Conservation (phyloP, 2,113 vertebrate species). For the Toxotes chatareus region DNA sequence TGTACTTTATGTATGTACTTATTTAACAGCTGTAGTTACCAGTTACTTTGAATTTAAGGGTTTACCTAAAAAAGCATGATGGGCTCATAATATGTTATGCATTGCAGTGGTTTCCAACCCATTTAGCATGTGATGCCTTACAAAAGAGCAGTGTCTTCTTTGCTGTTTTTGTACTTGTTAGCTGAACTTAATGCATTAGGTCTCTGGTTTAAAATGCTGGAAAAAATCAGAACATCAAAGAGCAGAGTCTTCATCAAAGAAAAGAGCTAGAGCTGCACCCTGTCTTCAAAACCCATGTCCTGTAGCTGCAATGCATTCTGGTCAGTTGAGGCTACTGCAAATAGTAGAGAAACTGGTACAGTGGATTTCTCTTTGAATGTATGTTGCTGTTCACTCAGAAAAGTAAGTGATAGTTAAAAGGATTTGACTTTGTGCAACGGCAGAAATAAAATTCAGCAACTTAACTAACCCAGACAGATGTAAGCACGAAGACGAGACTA, state of each 20-base stretch:
- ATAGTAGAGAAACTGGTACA: no score
- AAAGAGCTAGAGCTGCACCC: background rate
- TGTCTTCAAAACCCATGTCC: background rate
- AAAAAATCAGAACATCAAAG: no score
- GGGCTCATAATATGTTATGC: background rate
- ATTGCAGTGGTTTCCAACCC: no score
- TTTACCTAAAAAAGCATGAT: no score
- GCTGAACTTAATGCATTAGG: background rate
- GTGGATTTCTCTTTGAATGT: background rate
- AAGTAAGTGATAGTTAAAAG: background rate
- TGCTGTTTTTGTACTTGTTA: no score
- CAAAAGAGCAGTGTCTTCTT: background rate
- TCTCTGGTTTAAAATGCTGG: background rate
- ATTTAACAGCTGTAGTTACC: background rate
- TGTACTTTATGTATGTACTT: background rate
- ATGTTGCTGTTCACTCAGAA: background rate
- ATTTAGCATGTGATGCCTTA: background rate
- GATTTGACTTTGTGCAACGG: background rate
- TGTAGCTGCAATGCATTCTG: constrained; percentile 9
- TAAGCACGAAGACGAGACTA: background rate
- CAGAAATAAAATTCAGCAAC: background rate
- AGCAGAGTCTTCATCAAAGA: no score
- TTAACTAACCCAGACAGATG: no score
- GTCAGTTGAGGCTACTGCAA: background rate
- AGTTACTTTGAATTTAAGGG: no score